Evolutionary conservation across 2,888 invertebrate genomes (phyloP), one percentile per base, ranked within the genome.

Genomic region (Hydropsyche betteni): DNA sequence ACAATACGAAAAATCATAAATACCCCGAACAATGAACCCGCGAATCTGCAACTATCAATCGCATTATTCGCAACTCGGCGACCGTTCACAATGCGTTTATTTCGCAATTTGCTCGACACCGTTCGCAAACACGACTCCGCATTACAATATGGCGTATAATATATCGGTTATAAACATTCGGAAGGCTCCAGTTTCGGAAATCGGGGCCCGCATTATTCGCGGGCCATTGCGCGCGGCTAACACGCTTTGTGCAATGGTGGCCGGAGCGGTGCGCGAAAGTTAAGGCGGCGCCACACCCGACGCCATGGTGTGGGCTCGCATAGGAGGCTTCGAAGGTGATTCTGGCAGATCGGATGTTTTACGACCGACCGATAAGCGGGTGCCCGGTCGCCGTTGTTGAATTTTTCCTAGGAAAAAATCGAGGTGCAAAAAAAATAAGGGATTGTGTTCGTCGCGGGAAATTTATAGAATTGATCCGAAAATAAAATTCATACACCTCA

Each of bases 141-240:
- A 64, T 24, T 24, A 24, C 24, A 24, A n/a, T 34, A 64, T 12
- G 10, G 61, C 61, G 61, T 24, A 24, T 36, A 36, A n/a, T n/a
- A 24, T 33, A 33, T 34, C 64, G 64, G 64, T 36, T 36, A 12
- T 64, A 64, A 34, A n/a, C 36, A 34, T 14, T 55, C 64, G 64
- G 36, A 10, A 44, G 10, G 16, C 33, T 51, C 51, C 51, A 16
- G 6, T 14, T 55, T 55, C 12, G 12, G 55, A 14, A n/a, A 14
- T 6, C n/a, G 10, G 36, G 24, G 12, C 12, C 34, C 76, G 75
- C 55, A 76, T 77, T 79, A 79, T 16, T 68, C 38, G 61, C 79
- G 73, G 69, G 68, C 76, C 79, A 79, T 79, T 79, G 79, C 73
- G 76, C 76, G 53, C 72, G 64, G 74, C 77, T 79, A 78, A 74